A percentile compares a stretch with the other conserved stretches of the same genome.
These are phyloP conservation scores for Bubo bubo DNA, from an alignment of 2,113 vertebrate species.

Conservation along the genomic window DNA sequence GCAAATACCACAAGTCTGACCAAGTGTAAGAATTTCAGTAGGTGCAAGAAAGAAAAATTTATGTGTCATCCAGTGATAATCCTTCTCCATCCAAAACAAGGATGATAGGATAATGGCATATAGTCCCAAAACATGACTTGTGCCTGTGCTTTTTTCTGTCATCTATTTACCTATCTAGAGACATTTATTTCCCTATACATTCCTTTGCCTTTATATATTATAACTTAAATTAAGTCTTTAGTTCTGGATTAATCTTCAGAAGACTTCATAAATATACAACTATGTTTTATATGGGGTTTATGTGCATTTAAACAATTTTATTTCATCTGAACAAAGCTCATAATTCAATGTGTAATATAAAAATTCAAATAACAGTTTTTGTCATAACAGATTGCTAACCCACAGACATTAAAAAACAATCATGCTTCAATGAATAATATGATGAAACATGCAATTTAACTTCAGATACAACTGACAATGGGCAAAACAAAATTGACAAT, in stretches of 20 bases:
- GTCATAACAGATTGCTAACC: not conserved
- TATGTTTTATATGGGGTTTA: not conserved
- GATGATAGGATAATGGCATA: not conserved
- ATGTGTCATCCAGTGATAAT: not conserved
- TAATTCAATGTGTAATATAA: not conserved
- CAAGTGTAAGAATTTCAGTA: not conserved
- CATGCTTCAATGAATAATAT: conserved; percentile 29
- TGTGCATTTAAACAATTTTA: not conserved
- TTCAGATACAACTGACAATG: conserved; percentile 23
- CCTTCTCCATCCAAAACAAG: not conserved
- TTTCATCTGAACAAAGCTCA: conserved; percentile 2
- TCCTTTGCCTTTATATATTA: not conserved
- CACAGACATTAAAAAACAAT: not conserved
- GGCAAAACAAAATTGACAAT: conserved; percentile 35
- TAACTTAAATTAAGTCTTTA: not conserved
- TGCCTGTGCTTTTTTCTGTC: not conserved
- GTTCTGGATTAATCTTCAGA: not conserved
- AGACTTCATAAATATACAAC: not conserved
- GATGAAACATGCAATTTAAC: conserved; percentile 57
- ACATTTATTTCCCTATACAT: not conserved
- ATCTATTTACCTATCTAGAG: not conserved
- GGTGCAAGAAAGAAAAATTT: not conserved
- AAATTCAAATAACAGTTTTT: conserved; percentile 27
- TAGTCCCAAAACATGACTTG: not conserved
- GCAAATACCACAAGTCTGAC: not conserved